A percentile compares a stretch with the other conserved stretches of the same genome.
phyloP scores from a whole-genome alignment of 1,140 invertebrate genomes.

The Chionoecetes opilio region DNA sequence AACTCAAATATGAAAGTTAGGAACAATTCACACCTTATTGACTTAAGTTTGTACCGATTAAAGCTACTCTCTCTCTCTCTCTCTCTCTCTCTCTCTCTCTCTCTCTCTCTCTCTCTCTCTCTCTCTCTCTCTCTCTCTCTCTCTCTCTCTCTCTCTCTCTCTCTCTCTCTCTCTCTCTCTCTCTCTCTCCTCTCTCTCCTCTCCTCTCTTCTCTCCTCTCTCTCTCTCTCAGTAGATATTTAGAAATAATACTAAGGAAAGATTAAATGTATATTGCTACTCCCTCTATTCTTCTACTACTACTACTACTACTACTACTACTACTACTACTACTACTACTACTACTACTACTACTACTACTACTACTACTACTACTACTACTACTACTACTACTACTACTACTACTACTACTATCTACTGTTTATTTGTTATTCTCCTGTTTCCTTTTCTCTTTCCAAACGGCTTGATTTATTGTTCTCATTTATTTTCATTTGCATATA shows the following conservation, averaged over 20 bases:
- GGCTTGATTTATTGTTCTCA: neutral
- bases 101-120: no score
- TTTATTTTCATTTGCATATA: neutral
- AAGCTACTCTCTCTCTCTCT: no score
- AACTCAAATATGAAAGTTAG: neutral
- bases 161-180: no score
- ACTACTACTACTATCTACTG: neutral
- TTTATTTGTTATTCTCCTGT: neutral
- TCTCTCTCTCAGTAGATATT: no score
- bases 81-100: no score
- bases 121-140: no score
- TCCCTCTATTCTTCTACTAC: neutral
- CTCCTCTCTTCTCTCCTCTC: no score
- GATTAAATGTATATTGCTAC: no score
- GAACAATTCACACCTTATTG: neutral
- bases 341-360: conserved; percentile 59
- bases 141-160: no score
- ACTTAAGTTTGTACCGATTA: neutral
- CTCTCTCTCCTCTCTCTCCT: no score
- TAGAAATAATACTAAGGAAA: no score
- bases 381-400: neutral
- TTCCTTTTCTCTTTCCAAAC: neutral
- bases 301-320: neutral
- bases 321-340: conserved; percentile 66
- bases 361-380: conserved; percentile 55